Base-by-base conservation (phyloP, 2,888 invertebrate species). In the Pantelozetes paolii region DNA sequence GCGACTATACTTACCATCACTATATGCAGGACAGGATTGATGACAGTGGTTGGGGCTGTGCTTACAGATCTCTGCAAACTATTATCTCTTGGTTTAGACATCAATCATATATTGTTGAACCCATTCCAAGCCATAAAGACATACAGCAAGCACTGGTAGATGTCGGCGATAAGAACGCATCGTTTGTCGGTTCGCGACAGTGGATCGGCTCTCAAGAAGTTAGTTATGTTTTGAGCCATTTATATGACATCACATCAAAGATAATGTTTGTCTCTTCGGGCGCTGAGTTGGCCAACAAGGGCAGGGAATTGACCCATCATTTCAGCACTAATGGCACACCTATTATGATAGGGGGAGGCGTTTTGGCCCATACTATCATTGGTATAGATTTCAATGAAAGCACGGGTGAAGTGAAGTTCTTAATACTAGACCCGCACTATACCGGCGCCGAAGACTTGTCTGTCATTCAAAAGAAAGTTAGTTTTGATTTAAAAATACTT, bases 181-280 rank as follows among this genome's bases (percentile, higher is more conserved):
- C 86, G 71, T 98, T 99, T 84, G 84, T 96, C 69, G 94, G 92
- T 28, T 94, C 95, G 0, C 88, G 87, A 75, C 90, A 95, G 81
- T 99, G 99, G 99, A 98, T 99, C 81, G 99, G 99, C 9, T 97
- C 97, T 0, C 92, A 93, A 5, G 99, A 99, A 86, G 93, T 99
- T 18, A 89, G 91, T 83, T 97, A 90, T 85, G 92, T 93, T 76
- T 84, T 99, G 76, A 90, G 94, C 81, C 88, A 90, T 42, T 84
- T 94, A 75, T 78, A 74, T 57, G 88, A 88, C 67, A 85, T 94
- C 0, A 87, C 89, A 70, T 85, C 84, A 71, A 90, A 90, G 82
- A 92, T 98, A 77, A 84, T 96, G 76, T 89, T 89, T 80, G 92
- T 94, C 0, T 89, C 89, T 78, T 89, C 89, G 26, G 98, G 98